Conservation (phyloP, 2,888 invertebrate species). For the Drosophila picticornis region DNA sequence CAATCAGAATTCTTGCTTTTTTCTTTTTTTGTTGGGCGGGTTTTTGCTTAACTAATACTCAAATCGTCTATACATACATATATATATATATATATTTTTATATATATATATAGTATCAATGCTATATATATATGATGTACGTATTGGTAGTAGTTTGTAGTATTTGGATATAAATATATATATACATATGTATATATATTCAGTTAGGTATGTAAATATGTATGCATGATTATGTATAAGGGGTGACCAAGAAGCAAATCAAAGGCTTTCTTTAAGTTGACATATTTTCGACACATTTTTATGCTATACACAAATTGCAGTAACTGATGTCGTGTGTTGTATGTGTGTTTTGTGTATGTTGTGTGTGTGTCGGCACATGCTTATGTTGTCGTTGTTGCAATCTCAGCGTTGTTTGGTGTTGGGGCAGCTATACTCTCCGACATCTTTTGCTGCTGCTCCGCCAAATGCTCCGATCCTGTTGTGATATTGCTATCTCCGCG, state of each 20-base stretch:
- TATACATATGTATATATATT: slow-evolving; percentile 59
- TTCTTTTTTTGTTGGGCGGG: slow-evolving; percentile 72
- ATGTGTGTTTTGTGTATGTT: slow-evolving; percentile 13
- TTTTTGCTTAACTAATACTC: slow-evolving; percentile 74
- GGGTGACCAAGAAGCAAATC: slow-evolving; percentile 72
- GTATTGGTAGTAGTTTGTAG: slow-evolving; percentile 39
- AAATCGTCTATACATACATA: slow-evolving; percentile 71
- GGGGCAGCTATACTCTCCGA: slow-evolving; percentile 31
- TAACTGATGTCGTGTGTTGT: slow-evolving; percentile 32
- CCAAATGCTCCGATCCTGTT: slow-evolving; percentile 35
- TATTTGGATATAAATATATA: slow-evolving; percentile 29
- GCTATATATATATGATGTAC: slow-evolving; percentile 29
- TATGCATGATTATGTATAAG: slow-evolving; percentile 64
- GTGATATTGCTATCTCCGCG: slow-evolving; percentile 45
- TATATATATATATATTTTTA: slow-evolving; percentile 35
- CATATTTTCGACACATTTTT: slow-evolving; percentile 50
- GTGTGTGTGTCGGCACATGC: slow-evolving; percentile 34
- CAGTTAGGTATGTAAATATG: slow-evolving; percentile 60
- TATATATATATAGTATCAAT: slow-evolving; percentile 36
- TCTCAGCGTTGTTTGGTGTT: slow-evolving; percentile 60
- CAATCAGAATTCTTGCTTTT: slow-evolving; percentile 30
- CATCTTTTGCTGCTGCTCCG: slow-evolving; percentile 48
- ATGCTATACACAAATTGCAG: slow-evolving; percentile 57
- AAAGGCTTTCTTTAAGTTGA: slow-evolving; percentile 61
- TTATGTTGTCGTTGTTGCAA: slow-evolving; percentile 70